Base-by-base conservation (phyloP, 2,797 vertebrate genomes). In the Mico argentatus region DNA sequence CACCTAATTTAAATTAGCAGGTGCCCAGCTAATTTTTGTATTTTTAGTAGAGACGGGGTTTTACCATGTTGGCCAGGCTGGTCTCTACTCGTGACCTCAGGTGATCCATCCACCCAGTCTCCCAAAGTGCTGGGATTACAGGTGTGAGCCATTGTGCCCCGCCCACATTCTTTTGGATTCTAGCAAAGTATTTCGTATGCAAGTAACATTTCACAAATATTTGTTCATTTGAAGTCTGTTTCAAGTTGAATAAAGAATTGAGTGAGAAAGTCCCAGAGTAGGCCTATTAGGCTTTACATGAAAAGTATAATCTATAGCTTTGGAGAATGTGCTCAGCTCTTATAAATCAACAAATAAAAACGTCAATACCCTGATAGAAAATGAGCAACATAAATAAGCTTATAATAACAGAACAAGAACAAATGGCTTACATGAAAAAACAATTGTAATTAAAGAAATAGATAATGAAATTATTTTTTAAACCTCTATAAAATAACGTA, bases 181-280 rank as follows among this genome's bases (percentile, higher is more conserved):
- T 64, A 44, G 26, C 39, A 52, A 61, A 39, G 2, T 46, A 15
- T 80, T 52, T 88, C 75, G 46, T 75, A 41, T 55, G 27, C 11
- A 87, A 30, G 77, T 91, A 41, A 48, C 46, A 39, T 84, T 84
- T 67, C 52, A 73, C 73, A 41, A 83, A 79, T 79, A 7, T 72
- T 72, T 90, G 39, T 30, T 84, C 52, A 84, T 75, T 80, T 93
- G 72, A 90, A 85, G 11, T 86, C 13, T 86, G 39, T 89, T 80
- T 96, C 30, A 61, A 48, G 64, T 86, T 77, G 79, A 91, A 72
- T 80, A 75, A 95, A 92, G 61, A 36, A n/a, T 52, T 81, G 8
- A 44, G 46, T 92, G 55, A 41, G 27, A 55, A 73, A 19, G 19
- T 79, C 9, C 26, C n/a, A 20, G 85, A n/a, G 6, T 87, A 81